Evolutionary conservation across 1,140 invertebrate species (phyloP).

Genomic region (Zaprionus gabonicus): DNA sequence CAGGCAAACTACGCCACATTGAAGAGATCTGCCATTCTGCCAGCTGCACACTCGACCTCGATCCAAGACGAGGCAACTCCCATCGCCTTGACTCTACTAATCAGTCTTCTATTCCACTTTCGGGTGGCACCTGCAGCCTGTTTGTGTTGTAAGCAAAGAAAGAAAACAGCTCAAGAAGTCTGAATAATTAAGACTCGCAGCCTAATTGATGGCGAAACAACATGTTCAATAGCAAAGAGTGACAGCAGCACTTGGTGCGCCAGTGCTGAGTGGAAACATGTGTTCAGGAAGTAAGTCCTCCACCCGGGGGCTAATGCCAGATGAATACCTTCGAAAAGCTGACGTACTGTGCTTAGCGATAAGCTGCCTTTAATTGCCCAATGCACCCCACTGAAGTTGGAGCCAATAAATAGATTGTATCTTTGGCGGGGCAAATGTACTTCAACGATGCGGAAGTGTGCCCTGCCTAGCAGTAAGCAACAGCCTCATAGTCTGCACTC

Average conservation of each 20-base stretch:
- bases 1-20: slow-evolving; percentile 26
- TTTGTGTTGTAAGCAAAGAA: slow-evolving; percentile 8
- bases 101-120: not conserved
- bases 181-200: slow-evolving; percentile 54
- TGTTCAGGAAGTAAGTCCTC: slow-evolving; percentile 47
- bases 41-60: too few relatives aligned
- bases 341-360: slow-evolving; percentile 50
- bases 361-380: slow-evolving; percentile 56
- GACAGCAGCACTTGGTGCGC: slow-evolving; percentile 20
- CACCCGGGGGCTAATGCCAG: slow-evolving; percentile 41
- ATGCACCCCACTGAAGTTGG: slow-evolving; percentile 45
- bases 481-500: not conserved
- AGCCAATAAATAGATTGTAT: slow-evolving; percentile 24
- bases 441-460: slow-evolving; percentile 35
- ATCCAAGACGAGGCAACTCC: not conserved
- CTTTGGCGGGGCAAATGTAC: slow-evolving; percentile 9
- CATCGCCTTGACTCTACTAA: not conserved
- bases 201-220: slow-evolving; percentile 53
- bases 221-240: slow-evolving; percentile 24
- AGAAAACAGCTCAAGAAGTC: slow-evolving; percentile 6
- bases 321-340: slow-evolving; percentile 48
- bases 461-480: too few relatives aligned
- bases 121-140: not conserved
- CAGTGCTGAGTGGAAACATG: slow-evolving; percentile 28
- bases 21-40: too few relatives aligned